These are phyloP conservation scores for Phortica variegata DNA, from an alignment of 1,140 invertebrate genomes.

Conservation along the genomic window DNA sequence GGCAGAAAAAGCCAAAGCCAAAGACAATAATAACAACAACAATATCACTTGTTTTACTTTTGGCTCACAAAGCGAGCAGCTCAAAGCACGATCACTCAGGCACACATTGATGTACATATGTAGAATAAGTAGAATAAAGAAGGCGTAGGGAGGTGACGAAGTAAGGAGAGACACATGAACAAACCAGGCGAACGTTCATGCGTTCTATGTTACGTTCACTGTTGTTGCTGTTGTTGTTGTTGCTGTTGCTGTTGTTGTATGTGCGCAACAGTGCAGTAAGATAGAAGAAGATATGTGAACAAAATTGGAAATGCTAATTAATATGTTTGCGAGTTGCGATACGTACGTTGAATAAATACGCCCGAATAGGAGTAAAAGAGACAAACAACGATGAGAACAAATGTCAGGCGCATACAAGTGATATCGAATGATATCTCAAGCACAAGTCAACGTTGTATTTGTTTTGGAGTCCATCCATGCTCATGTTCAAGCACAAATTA, in stretches of 20 bases:
- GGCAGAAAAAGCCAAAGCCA: conserved; percentile 26
- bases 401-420: too few relatives aligned
- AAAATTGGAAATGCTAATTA: conserved; percentile 53
- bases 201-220: too few relatives aligned
- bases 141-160: background rate
- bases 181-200: background rate
- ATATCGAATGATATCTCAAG: too few relatives aligned
- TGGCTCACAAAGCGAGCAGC: background rate
- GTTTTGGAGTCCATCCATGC: too few relatives aligned
- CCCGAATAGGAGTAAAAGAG: too few relatives aligned
- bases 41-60: background rate
- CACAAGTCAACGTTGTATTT: too few relatives aligned
- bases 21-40: conserved; percentile 11
- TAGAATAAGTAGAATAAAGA: background rate
- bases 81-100: background rate
- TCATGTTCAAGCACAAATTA: conserved; percentile 32
- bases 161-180: background rate
- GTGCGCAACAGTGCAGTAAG: conserved; percentile 49
- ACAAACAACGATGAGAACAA: too few relatives aligned
- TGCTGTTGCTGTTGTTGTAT: background rate
- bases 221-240: background rate
- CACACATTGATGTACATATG: background rate
- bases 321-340: conserved; percentile 47
- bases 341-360: conserved; percentile 25
- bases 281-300: conserved; percentile 46